phyloP scores from a whole-genome alignment of 2,797 vertebrate species.

The Tympanoctomys barrerae region DNA sequence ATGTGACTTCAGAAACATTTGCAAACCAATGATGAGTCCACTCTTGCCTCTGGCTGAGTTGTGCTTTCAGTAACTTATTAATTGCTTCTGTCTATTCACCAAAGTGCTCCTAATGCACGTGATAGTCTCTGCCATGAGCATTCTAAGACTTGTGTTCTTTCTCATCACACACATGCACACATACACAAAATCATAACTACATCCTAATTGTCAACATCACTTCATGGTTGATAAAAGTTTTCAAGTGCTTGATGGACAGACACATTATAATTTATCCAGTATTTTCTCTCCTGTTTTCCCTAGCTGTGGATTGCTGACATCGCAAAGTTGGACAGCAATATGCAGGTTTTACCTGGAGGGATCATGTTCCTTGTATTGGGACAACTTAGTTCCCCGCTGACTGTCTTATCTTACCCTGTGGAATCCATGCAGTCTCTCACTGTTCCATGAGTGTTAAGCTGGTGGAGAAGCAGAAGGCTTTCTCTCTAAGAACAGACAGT shows the following conservation, averaged over 20 bases:
- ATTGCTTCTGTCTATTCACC: conserved; percentile 45
- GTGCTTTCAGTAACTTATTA: conserved; percentile 66
- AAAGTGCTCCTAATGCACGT: not conserved
- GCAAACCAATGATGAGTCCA: conserved; percentile 55
- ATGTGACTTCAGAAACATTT: conserved; percentile 78
- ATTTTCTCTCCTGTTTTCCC: conserved; percentile 33
- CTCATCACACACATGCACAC: not conserved
- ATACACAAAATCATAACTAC: not conserved
- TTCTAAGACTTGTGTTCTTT: not conserved
- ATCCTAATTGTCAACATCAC: not conserved
- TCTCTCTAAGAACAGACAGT: not conserved
- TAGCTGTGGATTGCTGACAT: not conserved
- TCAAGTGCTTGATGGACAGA: conserved; percentile 6
- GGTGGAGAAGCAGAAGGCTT: conserved; percentile 16
- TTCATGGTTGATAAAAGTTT: not conserved
- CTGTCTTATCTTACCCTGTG: not conserved
- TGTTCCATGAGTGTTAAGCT: not conserved
- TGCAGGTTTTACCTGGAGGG: conserved; percentile 6
- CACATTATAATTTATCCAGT: not conserved
- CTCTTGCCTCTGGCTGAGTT: conserved; percentile 63
- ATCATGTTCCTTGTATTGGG: not conserved
- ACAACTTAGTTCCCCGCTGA: not conserved
- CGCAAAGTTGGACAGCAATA: conserved; percentile 15
- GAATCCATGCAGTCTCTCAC: not conserved
- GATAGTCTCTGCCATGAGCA: not conserved